Percentiles rank a stretch among this genome's conserved stretches.
Evolutionary conservation across 2,113 vertebrate genomes (phyloP).

Genomic region (Pachypanchax playfairii): DNA sequence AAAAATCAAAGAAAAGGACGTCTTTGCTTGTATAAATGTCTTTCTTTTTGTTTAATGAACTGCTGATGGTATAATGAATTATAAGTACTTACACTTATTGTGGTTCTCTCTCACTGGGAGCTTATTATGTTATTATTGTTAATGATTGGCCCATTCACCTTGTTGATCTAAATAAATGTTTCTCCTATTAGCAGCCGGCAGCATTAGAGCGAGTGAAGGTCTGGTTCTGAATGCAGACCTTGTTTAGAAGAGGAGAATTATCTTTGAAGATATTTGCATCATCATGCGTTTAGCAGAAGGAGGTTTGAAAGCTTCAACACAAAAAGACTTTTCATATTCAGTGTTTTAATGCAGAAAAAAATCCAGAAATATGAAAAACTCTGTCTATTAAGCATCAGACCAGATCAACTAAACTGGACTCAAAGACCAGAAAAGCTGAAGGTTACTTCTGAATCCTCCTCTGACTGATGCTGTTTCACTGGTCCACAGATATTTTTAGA

Average conservation of each 20-base stretch:
- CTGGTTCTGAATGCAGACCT: slow-evolving; percentile 2
- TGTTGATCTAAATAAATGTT: slow-evolving; percentile 19
- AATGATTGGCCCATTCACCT: slow-evolving; percentile 20
- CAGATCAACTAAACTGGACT: neutral
- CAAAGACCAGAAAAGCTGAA: slow-evolving; percentile 4
- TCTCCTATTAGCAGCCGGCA: slow-evolving; percentile 11
- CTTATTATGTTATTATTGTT: slow-evolving; percentile 26
- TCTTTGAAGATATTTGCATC: slow-evolving; percentile 11
- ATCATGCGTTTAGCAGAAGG: neutral
- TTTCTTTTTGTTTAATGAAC: slow-evolving; percentile 10
- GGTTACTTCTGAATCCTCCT: slow-evolving; percentile 14
- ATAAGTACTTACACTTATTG: neutral
- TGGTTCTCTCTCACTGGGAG: slow-evolving; percentile 2
- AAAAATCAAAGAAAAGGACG: neutral
- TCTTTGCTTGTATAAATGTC: neutral
- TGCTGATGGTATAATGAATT: neutral
- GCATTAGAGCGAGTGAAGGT: slow-evolving; percentile 4
- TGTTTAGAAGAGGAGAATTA: slow-evolving; percentile 9
- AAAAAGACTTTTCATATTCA: slow-evolving; percentile 5
- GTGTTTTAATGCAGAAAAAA: slow-evolving; percentile 37
- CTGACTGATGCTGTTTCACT: slow-evolving; percentile 45
- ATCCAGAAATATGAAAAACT: slow-evolving; percentile 5
- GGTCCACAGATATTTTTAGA: slow-evolving; percentile 57
- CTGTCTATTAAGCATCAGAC: slow-evolving; percentile 3
- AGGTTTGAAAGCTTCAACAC: slow-evolving; percentile 19